Conservation (phyloP, 2,797 vertebrate genomes). For the Meda fulgida region DNA sequence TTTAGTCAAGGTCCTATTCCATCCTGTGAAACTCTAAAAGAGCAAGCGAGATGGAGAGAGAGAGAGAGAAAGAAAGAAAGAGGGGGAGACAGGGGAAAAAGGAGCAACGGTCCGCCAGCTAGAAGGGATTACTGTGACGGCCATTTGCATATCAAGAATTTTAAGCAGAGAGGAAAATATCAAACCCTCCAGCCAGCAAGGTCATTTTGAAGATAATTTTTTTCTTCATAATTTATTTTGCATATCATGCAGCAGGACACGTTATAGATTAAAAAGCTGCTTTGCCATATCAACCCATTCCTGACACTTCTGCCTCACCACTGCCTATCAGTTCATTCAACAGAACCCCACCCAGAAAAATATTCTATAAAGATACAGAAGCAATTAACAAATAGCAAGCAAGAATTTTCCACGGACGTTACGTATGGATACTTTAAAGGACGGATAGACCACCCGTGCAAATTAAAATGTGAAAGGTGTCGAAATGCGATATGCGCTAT, state of each 20-base stretch:
- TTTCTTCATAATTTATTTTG: constrained; percentile 80
- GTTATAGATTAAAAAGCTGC: constrained; percentile 78
- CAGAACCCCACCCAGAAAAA: constrained; percentile 62
- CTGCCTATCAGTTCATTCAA: constrained; percentile 70
- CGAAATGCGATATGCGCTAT: not conserved
- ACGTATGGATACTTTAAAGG: not conserved
- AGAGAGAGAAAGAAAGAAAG: not conserved
- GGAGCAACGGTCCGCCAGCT: constrained; percentile 59
- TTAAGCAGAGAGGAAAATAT: constrained; percentile 80
- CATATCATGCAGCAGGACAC: constrained; percentile 79
- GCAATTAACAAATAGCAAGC: constrained; percentile 57
- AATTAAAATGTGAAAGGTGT: not conserved
- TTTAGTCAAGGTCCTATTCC: constrained; percentile 42
- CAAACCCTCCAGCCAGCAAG: constrained; percentile 83
- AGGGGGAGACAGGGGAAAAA: constrained; percentile 19
- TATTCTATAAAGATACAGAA: constrained; percentile 55
- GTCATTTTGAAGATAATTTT: constrained; percentile 83
- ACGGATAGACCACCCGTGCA: not conserved
- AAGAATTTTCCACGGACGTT: not conserved
- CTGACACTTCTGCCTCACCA: constrained; percentile 68
- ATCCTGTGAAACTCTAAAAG: constrained; percentile 27
- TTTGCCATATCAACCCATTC: constrained; percentile 76
- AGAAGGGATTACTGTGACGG: constrained; percentile 77
- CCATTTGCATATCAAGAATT: constrained; percentile 83
- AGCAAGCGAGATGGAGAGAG: constrained; percentile 56